A percentile compares a stretch with the other conserved stretches of the same genome.
phyloP scores from a whole-genome alignment of 2,797 vertebrate genomes.

The Percopsis omiscomaycus region DNA sequence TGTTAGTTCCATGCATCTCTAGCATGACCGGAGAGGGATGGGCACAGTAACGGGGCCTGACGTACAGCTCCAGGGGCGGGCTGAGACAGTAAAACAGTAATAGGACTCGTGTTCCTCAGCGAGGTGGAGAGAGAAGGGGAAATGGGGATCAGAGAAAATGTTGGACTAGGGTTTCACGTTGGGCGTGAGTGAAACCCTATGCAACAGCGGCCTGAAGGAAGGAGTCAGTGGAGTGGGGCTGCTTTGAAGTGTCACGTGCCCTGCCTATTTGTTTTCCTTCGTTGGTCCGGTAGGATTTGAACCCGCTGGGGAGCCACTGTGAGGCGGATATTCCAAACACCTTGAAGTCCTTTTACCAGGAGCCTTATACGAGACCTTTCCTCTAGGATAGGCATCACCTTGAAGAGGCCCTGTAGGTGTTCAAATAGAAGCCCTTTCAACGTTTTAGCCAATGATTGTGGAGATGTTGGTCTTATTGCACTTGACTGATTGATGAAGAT shows the following conservation, averaged over 20 bases:
- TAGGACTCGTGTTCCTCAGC: slow-evolving; percentile 65
- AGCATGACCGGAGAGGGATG: slow-evolving; percentile 25
- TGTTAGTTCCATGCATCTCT: slow-evolving; percentile 25
- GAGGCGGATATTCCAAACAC: slow-evolving; percentile 66
- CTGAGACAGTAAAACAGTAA: slow-evolving; percentile 73
- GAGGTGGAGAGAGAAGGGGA: slow-evolving; percentile 31
- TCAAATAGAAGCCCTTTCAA: slow-evolving; percentile 41
- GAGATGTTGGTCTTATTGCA: slow-evolving; percentile 5
- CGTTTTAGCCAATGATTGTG: slow-evolving; percentile 29
- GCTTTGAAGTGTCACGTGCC: slow-evolving; percentile 74
- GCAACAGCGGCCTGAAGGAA: slow-evolving; percentile 63
- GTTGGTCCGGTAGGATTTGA: slow-evolving; percentile 61
- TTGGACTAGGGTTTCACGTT: slow-evolving; percentile 65
- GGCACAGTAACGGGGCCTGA: slow-evolving; percentile 44
- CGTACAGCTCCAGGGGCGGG: slow-evolving; percentile 59
- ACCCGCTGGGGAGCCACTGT: slow-evolving; percentile 62
- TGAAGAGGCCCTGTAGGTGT: slow-evolving; percentile 36
- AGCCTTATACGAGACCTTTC: slow-evolving; percentile 48
- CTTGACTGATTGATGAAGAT: too few relatives aligned
- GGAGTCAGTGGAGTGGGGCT: slow-evolving; percentile 37
- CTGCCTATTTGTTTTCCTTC: slow-evolving; percentile 73
- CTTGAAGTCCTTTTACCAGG: slow-evolving; percentile 66
- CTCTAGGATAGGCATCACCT: slow-evolving; percentile 49
- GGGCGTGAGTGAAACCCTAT: slow-evolving; percentile 61
- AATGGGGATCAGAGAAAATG: slow-evolving; percentile 53